Conservation (phyloP, 1,140 invertebrate species). For the Octopus bimaculoides region DNA sequence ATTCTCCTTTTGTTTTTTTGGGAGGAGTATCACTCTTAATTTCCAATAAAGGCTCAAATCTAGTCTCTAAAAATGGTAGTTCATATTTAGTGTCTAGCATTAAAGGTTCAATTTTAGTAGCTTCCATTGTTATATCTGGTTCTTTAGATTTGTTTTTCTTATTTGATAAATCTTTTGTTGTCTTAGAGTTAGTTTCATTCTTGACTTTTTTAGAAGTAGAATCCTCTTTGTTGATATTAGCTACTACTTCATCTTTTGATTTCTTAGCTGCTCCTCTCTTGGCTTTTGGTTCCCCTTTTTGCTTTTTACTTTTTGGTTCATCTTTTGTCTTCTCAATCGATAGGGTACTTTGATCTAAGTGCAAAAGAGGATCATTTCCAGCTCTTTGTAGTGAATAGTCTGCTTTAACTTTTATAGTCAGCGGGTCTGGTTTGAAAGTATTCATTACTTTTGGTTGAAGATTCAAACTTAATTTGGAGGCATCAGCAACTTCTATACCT, state of each 20-base stretch:
- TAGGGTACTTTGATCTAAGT: too few species aligned
- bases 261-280: neutral
- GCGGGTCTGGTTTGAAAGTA: too few species aligned
- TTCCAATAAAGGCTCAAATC: neutral
- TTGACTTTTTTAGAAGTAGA: neutral
- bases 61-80: conserved; percentile 3
- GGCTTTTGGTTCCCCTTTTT: neutral
- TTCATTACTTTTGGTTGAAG: too few species aligned
- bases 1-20: neutral
- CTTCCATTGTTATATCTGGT: neutral
- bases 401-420: too few species aligned
- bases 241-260: neutral
- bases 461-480: too few species aligned
- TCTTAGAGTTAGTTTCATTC: neutral
- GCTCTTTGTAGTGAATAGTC: too few species aligned
- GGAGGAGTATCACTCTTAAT: neutral
- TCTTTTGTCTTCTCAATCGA: neutral
- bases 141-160: neutral
- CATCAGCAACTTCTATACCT: too few species aligned
- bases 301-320: neutral
- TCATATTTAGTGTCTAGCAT: neutral
- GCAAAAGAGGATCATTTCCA: too few species aligned
- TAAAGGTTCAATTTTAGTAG: conserved; percentile 2
- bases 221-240: neutral
- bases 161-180: neutral